Percentiles rank a stretch among this genome's conserved stretches.
phyloP scores from a whole-genome alignment of 1,140 invertebrate genomes.

The Megalonaias nervosa region DNA sequence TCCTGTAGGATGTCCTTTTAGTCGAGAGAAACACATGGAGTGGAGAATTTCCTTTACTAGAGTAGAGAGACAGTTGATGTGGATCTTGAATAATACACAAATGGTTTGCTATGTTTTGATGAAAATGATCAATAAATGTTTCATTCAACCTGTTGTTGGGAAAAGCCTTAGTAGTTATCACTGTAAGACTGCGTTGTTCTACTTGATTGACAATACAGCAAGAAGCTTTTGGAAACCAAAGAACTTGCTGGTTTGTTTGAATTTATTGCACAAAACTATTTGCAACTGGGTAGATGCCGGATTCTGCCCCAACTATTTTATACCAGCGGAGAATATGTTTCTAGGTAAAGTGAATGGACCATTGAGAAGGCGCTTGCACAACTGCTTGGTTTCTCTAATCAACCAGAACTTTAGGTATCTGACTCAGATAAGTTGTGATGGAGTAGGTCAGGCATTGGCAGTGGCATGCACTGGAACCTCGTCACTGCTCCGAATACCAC shows the following conservation, averaged over 20 bases:
- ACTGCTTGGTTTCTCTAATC: too few species aligned
- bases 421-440: too few species aligned
- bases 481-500: too few species aligned
- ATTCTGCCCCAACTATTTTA: slow-evolving; percentile 12
- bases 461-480: too few species aligned
- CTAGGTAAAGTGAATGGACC: background rate
- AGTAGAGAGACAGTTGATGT: slow-evolving; percentile 19
- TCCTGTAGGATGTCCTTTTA: slow-evolving; percentile 4
- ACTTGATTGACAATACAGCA: slow-evolving; percentile 5
- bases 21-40: slow-evolving; percentile 5
- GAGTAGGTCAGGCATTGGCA: too few species aligned
- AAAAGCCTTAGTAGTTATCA: slow-evolving; percentile 7
- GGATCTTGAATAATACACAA: slow-evolving; percentile 11
- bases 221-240: slow-evolving; percentile 3
- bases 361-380: too few species aligned
- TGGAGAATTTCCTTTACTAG: slow-evolving; percentile 28
- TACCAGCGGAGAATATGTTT: slow-evolving; percentile 15
- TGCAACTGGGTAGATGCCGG: background rate
- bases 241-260: slow-evolving; percentile 13
- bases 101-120: slow-evolving; percentile 18
- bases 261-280: background rate
- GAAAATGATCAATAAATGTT: slow-evolving; percentile 17
- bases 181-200: slow-evolving; percentile 16
- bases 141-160: slow-evolving; percentile 6
- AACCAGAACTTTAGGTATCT: too few species aligned